Evolutionary conservation across 2,797 vertebrate genomes (phyloP), one percentile per base, ranked within the genome.

Genomic region (Galagoides demidoff): DNA sequence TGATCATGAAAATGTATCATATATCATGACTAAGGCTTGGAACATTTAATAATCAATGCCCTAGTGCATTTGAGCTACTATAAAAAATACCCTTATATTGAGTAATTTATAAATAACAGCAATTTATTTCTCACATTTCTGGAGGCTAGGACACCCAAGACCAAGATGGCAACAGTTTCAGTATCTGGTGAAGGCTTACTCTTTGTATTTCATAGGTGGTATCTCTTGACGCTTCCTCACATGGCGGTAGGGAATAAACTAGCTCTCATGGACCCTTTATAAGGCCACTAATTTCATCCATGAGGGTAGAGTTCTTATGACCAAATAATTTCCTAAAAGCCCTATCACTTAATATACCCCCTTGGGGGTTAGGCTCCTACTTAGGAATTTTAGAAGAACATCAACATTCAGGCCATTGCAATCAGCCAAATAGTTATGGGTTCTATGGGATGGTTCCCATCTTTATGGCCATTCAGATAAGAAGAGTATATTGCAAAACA

Each of bases 281-380:
- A 22, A 59, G 22, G 19, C 27, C 17, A 52, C 57, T 31, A 71
- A 63, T 23, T 29, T 49, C 2, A 34, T 9, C 31, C 4, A 6
- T 17, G 27, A 81, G 25, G 3, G 19, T 3, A 37, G 14, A 74
- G 23, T 7, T 3, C 66, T 86, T 43, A 57, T 12, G 31, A 37
- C 22, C 25, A 23, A 29, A 77, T 39, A 27, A 39, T 4, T 7
- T 63, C 85, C 17, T 2, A 5, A 45, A n/a, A 5, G 9, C 29
- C 34, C 27, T 13, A 19, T 87, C 31, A 82, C 49, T 82, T 92
- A 66, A 92, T 22, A 83, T n/a, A 68, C 49, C 29, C 39, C 39
- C 39, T 68, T 70, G 16, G 34, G 14, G 17, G 14, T 59, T 89
- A 59, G 20, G n/a, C 25, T 66, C 5, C 39, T 70, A 77, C 2